phyloP scores from a whole-genome alignment of 2,888 invertebrate species.

The Ornithoptera priamus region DNA sequence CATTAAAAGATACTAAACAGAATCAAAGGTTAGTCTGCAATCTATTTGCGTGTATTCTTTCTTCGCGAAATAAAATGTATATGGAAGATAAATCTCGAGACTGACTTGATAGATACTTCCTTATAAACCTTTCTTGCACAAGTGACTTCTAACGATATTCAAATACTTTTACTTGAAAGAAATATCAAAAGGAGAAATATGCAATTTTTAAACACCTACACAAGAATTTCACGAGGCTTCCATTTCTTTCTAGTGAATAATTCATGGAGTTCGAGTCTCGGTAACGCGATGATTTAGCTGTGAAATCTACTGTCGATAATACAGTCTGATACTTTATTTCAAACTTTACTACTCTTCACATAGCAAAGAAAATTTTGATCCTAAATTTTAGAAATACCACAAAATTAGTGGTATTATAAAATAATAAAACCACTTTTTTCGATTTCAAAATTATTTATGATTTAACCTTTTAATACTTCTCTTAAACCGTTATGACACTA shows the following conservation, averaged over 20 bases:
- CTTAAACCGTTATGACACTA: too few species aligned
- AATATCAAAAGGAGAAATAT: conserved; percentile 2
- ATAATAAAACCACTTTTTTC: too few species aligned
- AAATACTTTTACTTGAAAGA: not conserved
- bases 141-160: not conserved
- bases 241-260: conserved; percentile 1
- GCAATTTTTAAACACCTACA: conserved; percentile 1
- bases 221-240: conserved; percentile 2
- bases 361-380: not conserved
- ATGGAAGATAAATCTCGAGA: not conserved
- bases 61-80: not conserved
- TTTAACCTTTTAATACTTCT: too few species aligned
- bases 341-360: conserved; percentile 1
- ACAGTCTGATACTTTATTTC: not conserved
- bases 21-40: not conserved
- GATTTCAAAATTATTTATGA: too few species aligned
- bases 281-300: not conserved
- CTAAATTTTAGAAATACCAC: too few species aligned
- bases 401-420: too few species aligned
- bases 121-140: not conserved
- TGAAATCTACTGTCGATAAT: conserved; percentile 1
- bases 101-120: not conserved
- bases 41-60: not conserved
- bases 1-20: too few species aligned
- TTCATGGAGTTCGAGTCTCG: conserved; percentile 2